phyloP scores from a whole-genome alignment of 2,113 vertebrate species.

The Microcebus jonahi region DNA sequence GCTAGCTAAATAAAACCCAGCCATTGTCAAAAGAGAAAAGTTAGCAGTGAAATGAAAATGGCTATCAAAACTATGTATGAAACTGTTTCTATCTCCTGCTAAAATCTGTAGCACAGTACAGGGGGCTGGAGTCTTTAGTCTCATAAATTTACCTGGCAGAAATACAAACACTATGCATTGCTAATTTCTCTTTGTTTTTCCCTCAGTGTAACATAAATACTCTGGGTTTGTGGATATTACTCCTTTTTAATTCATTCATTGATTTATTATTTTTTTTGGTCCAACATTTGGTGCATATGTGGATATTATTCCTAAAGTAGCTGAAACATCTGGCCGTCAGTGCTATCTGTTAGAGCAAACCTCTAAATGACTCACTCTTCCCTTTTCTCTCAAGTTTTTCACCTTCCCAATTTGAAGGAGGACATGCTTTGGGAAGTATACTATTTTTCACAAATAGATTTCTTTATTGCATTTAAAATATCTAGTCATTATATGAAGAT shows the following conservation, averaged over 20 bases:
- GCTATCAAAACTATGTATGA: neutral
- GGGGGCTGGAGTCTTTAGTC: neutral
- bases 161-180: neutral
- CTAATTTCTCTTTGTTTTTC: neutral
- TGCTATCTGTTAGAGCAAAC: neutral
- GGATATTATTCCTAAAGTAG: constrained; percentile 5
- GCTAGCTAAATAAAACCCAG: constrained; percentile 17
- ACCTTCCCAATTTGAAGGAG: neutral
- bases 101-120: neutral
- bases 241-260: neutral
- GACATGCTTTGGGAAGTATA: neutral
- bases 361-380: neutral
- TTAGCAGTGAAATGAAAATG: constrained; percentile 5
- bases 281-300: neutral
- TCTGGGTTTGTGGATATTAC: neutral
- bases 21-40: neutral
- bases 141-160: neutral
- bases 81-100: neutral
- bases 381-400: constrained; percentile 3
- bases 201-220: neutral
- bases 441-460: neutral
- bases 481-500: neutral
- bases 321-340: neutral
- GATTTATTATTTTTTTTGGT: too few species aligned
- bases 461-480: neutral